phyloP scores from a whole-genome alignment of 2,888 invertebrate genomes.

The Spodoptera picta region DNA sequence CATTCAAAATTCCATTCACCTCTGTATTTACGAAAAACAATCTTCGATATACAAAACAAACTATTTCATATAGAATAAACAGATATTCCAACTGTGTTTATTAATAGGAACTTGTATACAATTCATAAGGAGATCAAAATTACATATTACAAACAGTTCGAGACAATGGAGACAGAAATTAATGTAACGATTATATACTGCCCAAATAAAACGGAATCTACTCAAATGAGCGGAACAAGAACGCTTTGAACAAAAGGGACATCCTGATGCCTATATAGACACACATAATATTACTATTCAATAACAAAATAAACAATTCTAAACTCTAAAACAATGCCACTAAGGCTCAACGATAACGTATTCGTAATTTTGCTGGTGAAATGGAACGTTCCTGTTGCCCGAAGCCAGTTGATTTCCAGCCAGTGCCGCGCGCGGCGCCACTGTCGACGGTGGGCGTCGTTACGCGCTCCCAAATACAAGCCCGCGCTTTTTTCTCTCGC shows the following conservation, averaged over 20 bases:
- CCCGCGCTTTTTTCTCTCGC: slow-evolving; percentile 68
- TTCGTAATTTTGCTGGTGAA: slow-evolving; percentile 60
- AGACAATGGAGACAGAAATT: slow-evolving; percentile 60
- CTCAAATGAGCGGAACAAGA: slow-evolving; percentile 77
- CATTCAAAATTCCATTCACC: slow-evolving; percentile 7
- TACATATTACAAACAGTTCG: slow-evolving; percentile 36
- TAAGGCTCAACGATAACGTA: slow-evolving; percentile 59
- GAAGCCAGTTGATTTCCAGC: slow-evolving; percentile 71
- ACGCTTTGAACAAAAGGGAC: slow-evolving; percentile 82
- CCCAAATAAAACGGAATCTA: slow-evolving; percentile 73
- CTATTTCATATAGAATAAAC: slow-evolving; percentile 5
- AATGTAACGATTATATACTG: slow-evolving; percentile 69
- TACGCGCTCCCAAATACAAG: slow-evolving; percentile 67
- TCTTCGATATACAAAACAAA: slow-evolving; percentile 1
- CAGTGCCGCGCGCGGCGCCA: slow-evolving; percentile 87
- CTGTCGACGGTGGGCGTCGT: slow-evolving; percentile 82
- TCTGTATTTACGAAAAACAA: background rate
- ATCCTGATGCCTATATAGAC: slow-evolving; percentile 73
- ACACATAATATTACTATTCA: slow-evolving; percentile 36
- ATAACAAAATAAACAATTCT: slow-evolving; percentile 28
- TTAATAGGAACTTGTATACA: slow-evolving; percentile 21
- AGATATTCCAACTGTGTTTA: slow-evolving; percentile 21
- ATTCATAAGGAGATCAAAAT: slow-evolving; percentile 18
- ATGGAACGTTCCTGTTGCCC: slow-evolving; percentile 76
- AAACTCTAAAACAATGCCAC: slow-evolving; percentile 52